Percentiles rank a stretch among this genome's conserved stretches.
phyloP scores from a whole-genome alignment of 2,113 vertebrate genomes.

The Neotoma lepida region DNA sequence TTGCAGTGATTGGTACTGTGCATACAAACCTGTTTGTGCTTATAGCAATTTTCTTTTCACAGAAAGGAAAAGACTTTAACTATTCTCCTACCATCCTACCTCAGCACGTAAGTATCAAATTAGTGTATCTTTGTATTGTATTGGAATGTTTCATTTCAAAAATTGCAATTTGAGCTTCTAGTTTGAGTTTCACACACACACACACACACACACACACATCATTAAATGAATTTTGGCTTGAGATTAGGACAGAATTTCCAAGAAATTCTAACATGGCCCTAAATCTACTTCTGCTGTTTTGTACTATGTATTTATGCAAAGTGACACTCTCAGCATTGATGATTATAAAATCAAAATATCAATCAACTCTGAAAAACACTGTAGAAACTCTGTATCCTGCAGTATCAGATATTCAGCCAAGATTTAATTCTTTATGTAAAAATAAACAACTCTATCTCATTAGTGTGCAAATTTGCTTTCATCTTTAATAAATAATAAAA shows the following conservation, averaged over 20 bases:
- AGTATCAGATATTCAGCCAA: background rate
- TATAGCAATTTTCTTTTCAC: background rate
- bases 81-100: background rate
- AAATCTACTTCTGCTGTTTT: background rate
- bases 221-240: background rate
- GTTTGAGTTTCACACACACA: background rate
- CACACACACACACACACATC: background rate
- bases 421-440: background rate
- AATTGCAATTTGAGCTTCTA: background rate
- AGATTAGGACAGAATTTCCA: background rate
- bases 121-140: background rate
- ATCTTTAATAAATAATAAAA: background rate
- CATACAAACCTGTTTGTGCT: background rate
- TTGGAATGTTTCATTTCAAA: background rate
- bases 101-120: background rate
- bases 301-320: background rate
- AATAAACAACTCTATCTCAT: background rate
- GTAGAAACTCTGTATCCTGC: background rate
- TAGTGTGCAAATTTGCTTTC: background rate
- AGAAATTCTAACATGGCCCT: background rate
- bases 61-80: background rate
- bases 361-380: background rate
- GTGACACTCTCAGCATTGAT: background rate
- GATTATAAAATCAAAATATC: background rate
- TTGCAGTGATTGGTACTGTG: background rate